Percentiles rank a stretch among this genome's conserved stretches.
Conservation (phyloP, 1,140 invertebrate genomes). For the Hestina assimilis region DNA sequence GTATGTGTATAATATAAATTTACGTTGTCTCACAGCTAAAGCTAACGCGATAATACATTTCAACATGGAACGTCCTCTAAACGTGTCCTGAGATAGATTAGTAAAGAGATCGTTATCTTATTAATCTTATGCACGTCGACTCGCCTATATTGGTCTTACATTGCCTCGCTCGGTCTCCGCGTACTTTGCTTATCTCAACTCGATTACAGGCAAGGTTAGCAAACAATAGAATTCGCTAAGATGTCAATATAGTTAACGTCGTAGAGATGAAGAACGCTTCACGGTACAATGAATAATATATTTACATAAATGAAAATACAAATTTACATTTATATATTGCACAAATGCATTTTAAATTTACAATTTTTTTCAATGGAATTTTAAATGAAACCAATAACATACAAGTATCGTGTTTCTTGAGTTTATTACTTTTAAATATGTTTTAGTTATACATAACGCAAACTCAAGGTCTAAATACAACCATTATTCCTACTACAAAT, state of each 20-base stretch:
- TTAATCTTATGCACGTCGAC: slow-evolving; percentile 50
- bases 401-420: neutral
- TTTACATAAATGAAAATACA: neutral
- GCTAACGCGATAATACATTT: neutral
- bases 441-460: neutral
- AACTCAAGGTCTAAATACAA: slow-evolving; percentile 9
- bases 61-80: slow-evolving; percentile 4
- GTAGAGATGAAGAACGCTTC: slow-evolving; percentile 13
- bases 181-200: slow-evolving; percentile 51
- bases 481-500: slow-evolving; percentile 7
- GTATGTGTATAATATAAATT: neutral
- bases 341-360: neutral
- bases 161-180: slow-evolving; percentile 15
- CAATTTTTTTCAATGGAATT: too few species aligned
- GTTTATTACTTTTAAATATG: neutral
- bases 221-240: slow-evolving; percentile 32
- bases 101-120: slow-evolving; percentile 42
- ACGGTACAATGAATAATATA: slow-evolving; percentile 5
- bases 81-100: slow-evolving; percentile 31
- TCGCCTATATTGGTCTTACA: slow-evolving; percentile 20
- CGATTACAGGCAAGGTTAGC: slow-evolving; percentile 49
- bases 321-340: neutral
- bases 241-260: slow-evolving; percentile 25
- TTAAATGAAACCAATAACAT: too few species aligned
- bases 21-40: neutral